Evolutionary conservation across 2,797 vertebrate species (phyloP), one percentile per base, ranked within the genome.

Genomic region (Pangasius krempfi): DNA sequence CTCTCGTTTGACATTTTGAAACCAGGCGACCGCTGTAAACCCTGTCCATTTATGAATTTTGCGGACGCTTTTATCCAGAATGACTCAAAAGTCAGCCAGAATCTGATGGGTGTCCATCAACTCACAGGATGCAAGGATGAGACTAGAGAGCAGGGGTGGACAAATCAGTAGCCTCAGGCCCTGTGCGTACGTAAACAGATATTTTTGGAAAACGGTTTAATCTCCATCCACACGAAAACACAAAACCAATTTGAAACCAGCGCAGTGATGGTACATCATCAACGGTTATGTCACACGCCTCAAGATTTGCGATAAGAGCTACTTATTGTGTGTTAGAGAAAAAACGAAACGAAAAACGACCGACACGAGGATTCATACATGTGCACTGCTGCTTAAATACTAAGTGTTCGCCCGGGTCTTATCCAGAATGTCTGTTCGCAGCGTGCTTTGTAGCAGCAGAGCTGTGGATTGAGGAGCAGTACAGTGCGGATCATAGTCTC

Each of bases 1-100:
- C 75, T 89, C 76, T 84, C 8, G 6, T 88, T 82, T 62, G 10
- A 88, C 54, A 73, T 80, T 68, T n/a, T 5, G 50, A 52, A 1
- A 1, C 37, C 78, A 78, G 58, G 20, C 20, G 64, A 78, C 44
- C 33, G 79, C 44, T 78, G 25, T 52, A 37, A 76, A 33, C 50
- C 76, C 2, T 30, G n/a, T 54, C 16, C n/a, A 27, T 75, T 75
- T 20, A 75, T 44, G 22, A 47, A 27, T 27, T 73, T 44, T 25
- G 20, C 3, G 8, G 70, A 22, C 9, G 37, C 37, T 40, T 40
- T 40, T 40, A 80, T 81, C 54, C 54, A 37, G 14, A 54, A 14
- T 18, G 75, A 30, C 8, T 75, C 40, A 25, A 54, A 78, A 78
- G 75, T 4, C 33, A 82, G 56, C 1, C n/a, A 2, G 66, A 30